Evolutionary conservation across 2,797 vertebrate species (phyloP).

Genomic region (Mormyrops attenuatus): DNA sequence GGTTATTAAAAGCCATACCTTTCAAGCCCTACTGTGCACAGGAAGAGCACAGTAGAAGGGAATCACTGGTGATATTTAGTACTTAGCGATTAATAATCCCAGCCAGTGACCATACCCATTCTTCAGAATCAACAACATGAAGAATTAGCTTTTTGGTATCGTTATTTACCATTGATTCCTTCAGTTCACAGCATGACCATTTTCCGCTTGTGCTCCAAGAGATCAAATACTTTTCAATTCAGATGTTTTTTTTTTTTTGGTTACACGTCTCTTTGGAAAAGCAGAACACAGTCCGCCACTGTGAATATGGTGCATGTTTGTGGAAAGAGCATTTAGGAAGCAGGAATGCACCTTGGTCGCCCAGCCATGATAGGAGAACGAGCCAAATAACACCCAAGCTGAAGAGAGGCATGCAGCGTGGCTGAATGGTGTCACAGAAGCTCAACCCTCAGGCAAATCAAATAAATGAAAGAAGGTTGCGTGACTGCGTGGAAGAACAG

Average conservation of each 20-base stretch:
- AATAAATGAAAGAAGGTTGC: not conserved
- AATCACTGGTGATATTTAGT: conserved; percentile 1
- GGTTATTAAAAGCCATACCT: not conserved
- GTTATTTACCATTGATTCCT: not conserved
- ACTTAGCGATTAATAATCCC: not conserved
- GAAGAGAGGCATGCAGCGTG: not conserved
- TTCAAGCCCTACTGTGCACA: conserved; percentile 3
- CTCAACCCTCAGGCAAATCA: not conserved
- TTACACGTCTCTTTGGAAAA: not conserved
- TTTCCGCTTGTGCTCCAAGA: not conserved
- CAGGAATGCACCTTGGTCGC: not conserved
- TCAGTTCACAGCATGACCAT: not conserved
- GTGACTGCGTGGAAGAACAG: not conserved
- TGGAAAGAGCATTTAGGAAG: not conserved
- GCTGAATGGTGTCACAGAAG: not conserved
- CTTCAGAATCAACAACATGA: not conserved
- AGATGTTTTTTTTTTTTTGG: not conserved
- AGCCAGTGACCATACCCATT: not conserved
- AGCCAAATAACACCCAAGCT: not conserved
- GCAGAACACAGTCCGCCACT: not conserved
- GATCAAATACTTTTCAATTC: not conserved
- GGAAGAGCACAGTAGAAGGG: not conserved
- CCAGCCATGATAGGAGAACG: not conserved
- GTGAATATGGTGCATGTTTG: not conserved
- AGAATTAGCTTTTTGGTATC: not conserved